Conservation (phyloP, 1,140 invertebrate genomes). For the Lerema accius region DNA sequence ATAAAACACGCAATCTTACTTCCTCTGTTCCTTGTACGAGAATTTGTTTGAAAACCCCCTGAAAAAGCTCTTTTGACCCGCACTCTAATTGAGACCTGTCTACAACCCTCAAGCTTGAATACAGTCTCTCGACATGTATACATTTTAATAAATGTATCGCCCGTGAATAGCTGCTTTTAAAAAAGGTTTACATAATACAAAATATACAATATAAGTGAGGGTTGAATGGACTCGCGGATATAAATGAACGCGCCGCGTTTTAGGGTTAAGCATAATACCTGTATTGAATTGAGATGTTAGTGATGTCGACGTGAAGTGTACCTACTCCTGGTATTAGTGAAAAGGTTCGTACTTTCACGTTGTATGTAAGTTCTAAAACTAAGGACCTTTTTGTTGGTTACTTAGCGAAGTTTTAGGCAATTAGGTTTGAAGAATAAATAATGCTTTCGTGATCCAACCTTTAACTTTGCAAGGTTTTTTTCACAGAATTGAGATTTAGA, state of each 20-base stretch:
- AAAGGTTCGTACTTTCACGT: neutral
- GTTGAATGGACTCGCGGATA: constrained; percentile 58
- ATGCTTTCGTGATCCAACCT: no score
- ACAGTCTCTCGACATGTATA: constrained; percentile 58
- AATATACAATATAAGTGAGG: constrained; percentile 77
- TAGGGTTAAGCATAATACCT: constrained; percentile 63
- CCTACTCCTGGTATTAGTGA: neutral
- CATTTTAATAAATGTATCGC: constrained; percentile 80
- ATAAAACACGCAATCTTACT: constrained; percentile 49
- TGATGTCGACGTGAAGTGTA: constrained; percentile 32
- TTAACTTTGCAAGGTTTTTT: no score
- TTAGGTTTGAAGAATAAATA: no score
- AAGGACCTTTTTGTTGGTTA: no score
- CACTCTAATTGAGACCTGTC: constrained; percentile 73
- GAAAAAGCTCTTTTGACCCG: constrained; percentile 58
- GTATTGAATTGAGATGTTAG: constrained; percentile 59
- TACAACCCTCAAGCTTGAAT: constrained; percentile 69
- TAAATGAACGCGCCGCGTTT: constrained; percentile 58
- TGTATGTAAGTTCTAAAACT: neutral
- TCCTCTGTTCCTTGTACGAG: constrained; percentile 47
- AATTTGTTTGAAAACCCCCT: constrained; percentile 53
- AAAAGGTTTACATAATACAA: constrained; percentile 70
- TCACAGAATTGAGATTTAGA: no score
- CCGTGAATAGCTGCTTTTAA: constrained; percentile 75
- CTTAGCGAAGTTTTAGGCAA: no score